phyloP scores from a whole-genome alignment of 2,888 invertebrate genomes.

The Archips xylosteana region DNA sequence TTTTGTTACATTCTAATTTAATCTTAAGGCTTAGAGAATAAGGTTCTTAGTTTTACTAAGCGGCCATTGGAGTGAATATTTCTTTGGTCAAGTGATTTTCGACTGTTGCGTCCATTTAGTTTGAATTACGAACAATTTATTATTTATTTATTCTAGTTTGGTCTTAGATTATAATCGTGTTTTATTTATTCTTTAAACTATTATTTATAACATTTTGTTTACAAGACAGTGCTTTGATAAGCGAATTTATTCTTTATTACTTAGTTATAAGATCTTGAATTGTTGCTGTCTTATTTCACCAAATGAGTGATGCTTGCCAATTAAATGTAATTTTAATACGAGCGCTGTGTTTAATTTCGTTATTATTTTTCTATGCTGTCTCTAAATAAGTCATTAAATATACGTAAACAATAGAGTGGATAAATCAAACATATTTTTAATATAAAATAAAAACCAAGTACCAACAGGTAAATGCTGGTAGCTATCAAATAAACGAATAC shows the following conservation, averaged over 20 bases:
- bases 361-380: neutral
- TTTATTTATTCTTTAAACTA: neutral
- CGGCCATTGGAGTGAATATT: neutral
- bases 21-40: neutral
- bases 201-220: neutral
- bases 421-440: slow-evolving; percentile 31
- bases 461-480: slow-evolving; percentile 41
- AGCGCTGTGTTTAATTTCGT: slow-evolving; percentile 3
- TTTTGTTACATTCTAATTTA: neutral
- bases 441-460: slow-evolving; percentile 37
- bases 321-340: slow-evolving; percentile 45
- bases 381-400: neutral
- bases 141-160: neutral
- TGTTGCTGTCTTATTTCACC: slow-evolving; percentile 8
- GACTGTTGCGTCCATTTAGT: neutral
- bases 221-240: slow-evolving; percentile 7
- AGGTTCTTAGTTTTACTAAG: neutral
- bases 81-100: neutral
- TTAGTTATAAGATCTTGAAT: slow-evolving; percentile 22
- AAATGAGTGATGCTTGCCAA: slow-evolving; percentile 48
- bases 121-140: neutral
- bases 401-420: neutral
- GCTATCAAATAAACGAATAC: slow-evolving; percentile 51
- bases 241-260: slow-evolving; percentile 2
- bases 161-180: slow-evolving; percentile 18